A percentile compares a stretch with the other conserved stretches of the same genome.
These are phyloP conservation scores for Gulo gulo DNA, from an alignment of 2,113 vertebrate species.

Conservation along the genomic window DNA sequence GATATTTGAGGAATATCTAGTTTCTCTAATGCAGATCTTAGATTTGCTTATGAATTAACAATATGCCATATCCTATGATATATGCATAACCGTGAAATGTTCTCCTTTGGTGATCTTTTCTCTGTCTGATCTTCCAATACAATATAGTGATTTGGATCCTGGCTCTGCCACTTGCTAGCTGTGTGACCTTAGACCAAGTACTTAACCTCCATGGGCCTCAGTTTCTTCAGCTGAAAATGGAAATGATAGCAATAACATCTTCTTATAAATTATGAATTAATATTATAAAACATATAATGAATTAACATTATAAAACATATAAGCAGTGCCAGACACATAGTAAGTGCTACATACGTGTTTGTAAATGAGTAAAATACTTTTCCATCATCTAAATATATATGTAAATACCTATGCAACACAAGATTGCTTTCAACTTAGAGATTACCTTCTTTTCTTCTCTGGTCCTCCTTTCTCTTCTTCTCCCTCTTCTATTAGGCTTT, in stretches of 20 bases:
- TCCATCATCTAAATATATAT: neutral
- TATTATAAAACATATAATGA: neutral
- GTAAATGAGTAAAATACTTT: neutral
- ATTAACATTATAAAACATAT: neutral
- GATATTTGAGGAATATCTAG: neutral
- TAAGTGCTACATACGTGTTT: neutral
- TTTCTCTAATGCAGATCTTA: neutral
- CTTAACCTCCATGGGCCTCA: neutral
- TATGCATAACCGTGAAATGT: neutral
- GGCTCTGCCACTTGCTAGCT: neutral
- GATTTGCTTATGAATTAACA: neutral
- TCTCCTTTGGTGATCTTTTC: neutral
- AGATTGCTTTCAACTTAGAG: neutral
- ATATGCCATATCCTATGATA: neutral
- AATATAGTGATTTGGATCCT: neutral
- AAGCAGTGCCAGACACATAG: neutral
- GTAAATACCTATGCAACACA: neutral
- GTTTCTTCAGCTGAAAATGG: neutral
- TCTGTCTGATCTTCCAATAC: neutral
- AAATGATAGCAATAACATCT: neutral
- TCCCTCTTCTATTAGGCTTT: neutral
- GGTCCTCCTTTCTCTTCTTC: neutral
- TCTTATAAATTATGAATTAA: neutral
- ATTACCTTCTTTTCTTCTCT: neutral
- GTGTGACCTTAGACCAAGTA: neutral